Evolutionary conservation across 2,113 vertebrate species (phyloP).

Genomic region (Lampris incognitus): DNA sequence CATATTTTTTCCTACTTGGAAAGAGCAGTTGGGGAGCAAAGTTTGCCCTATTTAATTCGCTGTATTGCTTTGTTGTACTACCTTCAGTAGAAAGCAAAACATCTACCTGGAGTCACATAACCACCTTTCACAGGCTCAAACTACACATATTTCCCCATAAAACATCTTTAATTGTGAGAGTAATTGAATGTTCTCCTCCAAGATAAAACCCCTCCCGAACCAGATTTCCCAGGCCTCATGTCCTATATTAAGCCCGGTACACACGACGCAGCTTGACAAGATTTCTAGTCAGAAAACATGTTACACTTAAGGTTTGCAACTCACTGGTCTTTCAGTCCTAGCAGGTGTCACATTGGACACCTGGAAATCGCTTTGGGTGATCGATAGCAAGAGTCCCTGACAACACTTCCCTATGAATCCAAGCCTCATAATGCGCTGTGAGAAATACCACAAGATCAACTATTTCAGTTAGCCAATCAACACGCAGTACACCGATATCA

Average conservation of each 20-base stretch:
- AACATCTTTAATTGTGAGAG: neutral
- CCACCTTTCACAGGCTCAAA: neutral
- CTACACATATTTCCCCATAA: neutral
- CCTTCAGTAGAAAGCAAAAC: neutral
- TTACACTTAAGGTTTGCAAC: too few relatives aligned
- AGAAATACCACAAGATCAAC: too few relatives aligned
- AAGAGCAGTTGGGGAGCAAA: slow-evolving; percentile 17
- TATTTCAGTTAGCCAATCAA: too few relatives aligned
- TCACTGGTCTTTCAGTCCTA: too few relatives aligned
- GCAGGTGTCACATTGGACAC: too few relatives aligned
- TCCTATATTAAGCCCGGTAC: neutral
- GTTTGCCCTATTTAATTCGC: slow-evolving; percentile 16
- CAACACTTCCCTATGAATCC: too few relatives aligned
- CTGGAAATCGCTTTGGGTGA: too few relatives aligned
- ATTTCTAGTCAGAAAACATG: too few relatives aligned
- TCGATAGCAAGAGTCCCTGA: too few relatives aligned
- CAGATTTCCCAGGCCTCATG: neutral
- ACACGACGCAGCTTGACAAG: too few relatives aligned
- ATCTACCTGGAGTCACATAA: neutral
- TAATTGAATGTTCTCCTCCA: slow-evolving; percentile 1
- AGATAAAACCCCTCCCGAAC: slow-evolving; percentile 9
- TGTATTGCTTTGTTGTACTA: slow-evolving; percentile 12
- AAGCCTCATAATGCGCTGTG: too few relatives aligned
- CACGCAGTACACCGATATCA: too few relatives aligned
- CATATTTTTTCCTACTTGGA: slow-evolving; percentile 29